Percentiles rank a stretch among this genome's conserved stretches.
Conservation (phyloP, 2,888 invertebrate species). For the Limnephilus lunatus region DNA sequence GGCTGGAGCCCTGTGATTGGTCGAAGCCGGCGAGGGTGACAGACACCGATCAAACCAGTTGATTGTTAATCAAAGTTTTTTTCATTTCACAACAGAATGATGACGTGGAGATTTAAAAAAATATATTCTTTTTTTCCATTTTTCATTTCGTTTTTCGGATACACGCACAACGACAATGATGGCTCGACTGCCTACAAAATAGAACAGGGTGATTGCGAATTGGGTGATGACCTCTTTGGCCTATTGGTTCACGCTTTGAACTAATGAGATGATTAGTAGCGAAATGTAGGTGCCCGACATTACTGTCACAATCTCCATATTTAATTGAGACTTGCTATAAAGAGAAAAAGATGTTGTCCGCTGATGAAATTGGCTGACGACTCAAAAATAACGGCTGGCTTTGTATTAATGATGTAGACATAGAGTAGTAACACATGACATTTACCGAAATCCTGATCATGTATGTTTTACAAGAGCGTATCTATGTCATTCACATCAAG, state of each 20-base stretch:
- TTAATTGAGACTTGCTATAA: too few relatives aligned
- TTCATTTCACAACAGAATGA: conserved; percentile 65
- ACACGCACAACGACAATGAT: conserved; percentile 58
- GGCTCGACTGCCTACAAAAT: conserved; percentile 35
- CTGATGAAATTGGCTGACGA: too few relatives aligned
- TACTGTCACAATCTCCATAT: too few relatives aligned
- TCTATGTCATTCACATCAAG: too few relatives aligned
- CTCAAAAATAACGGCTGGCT: too few relatives aligned
- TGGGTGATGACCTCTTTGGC: neutral
- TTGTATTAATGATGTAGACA: too few relatives aligned
- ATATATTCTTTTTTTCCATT: conserved; percentile 54
- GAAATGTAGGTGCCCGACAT: too few relatives aligned
- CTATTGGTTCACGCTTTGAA: neutral
- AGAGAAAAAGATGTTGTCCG: too few relatives aligned
- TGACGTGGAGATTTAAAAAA: conserved; percentile 61
- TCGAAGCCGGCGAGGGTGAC: conserved; percentile 58
- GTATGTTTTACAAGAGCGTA: too few relatives aligned
- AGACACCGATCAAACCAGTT: conserved; percentile 65
- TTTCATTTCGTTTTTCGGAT: conserved; percentile 63
- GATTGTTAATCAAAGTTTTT: conserved; percentile 67
- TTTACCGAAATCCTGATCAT: too few relatives aligned
- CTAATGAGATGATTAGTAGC: too few relatives aligned
- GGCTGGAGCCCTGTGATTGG: conserved; percentile 48
- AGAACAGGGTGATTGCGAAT: conserved; percentile 8
- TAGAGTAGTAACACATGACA: too few relatives aligned